Base-by-base conservation (phyloP, 2,797 vertebrate species). In the Diceros bicornis region DNA sequence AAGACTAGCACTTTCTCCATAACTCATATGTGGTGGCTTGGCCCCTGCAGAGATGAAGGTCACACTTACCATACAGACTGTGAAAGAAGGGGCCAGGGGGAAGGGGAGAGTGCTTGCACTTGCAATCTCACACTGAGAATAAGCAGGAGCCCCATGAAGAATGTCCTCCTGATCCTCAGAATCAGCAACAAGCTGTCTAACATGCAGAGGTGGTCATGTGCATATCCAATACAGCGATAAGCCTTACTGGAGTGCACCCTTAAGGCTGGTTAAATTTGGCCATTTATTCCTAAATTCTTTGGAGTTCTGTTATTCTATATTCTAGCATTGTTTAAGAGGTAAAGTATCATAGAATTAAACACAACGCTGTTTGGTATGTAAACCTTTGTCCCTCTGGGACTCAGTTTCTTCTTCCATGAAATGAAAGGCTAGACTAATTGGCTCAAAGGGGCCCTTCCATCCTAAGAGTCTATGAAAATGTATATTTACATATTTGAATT, bases 401-500 rank as follows among this genome's bases (percentile, higher is more conserved):
- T 93, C 85, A 82, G 71, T 57, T 77, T 91, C 32, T 86, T 62
- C 25, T 29, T 93, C 44, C 55, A 71, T 20, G 74, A 96, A 78
- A 29, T 68, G 47, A 82, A 90, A 95, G 44, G 21, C 89, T 89
- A 61, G 47, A 47, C 34, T 34, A 32, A 2, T 47, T n/a, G 61
- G 47, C 75, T 89, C 44, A 68, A 18, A 90, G 59, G 66, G 47
- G 11, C 41, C 37, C 20, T 89, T 83, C 64, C 17, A 74, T 32
- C 27, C 55, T 59, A 37, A 90, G 50, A 86, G 32, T 75, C 37
- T 47, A 75, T 27, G 69, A 91, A 89, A 83, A 75, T 25, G 7
- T 59, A 0, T 27, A 44, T 57, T 79, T 55, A 87, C 8, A 47
- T 27, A 72, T 47, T 62, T 92, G 32, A 75, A 71, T 50, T 89